These are phyloP conservation scores for Cettia cetti DNA, from an alignment of 2,113 vertebrate species.

Conservation along the genomic window DNA sequence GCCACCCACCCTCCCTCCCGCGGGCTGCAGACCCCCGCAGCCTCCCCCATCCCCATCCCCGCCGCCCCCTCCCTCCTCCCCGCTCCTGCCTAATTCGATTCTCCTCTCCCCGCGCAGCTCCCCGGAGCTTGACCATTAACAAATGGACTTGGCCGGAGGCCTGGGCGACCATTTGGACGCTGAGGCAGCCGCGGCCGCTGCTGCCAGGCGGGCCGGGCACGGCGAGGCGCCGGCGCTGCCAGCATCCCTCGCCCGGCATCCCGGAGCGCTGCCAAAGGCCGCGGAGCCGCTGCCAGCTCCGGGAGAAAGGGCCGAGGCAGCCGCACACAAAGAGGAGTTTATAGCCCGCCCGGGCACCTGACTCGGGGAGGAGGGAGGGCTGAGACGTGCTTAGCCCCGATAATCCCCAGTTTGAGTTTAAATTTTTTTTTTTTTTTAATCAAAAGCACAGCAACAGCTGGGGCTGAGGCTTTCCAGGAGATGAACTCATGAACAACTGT, in stretches of 20 bases:
- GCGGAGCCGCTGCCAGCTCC: not conserved
- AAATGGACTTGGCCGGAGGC: not conserved
- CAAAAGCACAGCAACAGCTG: conserved; percentile 68
- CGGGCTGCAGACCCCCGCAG: no score
- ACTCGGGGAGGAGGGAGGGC: conserved; percentile 42
- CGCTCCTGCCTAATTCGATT: not conserved
- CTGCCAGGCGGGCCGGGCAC: not conserved
- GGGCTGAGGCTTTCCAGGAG: conserved; percentile 57
- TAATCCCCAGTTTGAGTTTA: conserved; percentile 42
- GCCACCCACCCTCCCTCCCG: accelerated
- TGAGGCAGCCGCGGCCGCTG: not conserved
- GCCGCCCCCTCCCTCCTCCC: no score
- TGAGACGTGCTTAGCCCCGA: conserved; percentile 35
- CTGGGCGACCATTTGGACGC: not conserved
- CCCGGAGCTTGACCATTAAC: not conserved
- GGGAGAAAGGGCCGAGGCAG: not conserved
- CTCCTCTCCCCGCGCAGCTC: not conserved
- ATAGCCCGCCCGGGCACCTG: conserved; percentile 57
- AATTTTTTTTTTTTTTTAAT: not conserved
- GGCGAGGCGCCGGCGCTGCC: not conserved
- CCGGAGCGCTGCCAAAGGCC: not conserved
- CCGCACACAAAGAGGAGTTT: conserved; percentile 54
- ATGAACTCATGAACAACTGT: conserved; percentile 72
- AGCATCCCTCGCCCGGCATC: not conserved
- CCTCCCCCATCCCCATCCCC: no score